These are phyloP conservation scores for Axea sp. DNA, from an alignment of 2,888 invertebrate species.

Conservation along the genomic window DNA sequence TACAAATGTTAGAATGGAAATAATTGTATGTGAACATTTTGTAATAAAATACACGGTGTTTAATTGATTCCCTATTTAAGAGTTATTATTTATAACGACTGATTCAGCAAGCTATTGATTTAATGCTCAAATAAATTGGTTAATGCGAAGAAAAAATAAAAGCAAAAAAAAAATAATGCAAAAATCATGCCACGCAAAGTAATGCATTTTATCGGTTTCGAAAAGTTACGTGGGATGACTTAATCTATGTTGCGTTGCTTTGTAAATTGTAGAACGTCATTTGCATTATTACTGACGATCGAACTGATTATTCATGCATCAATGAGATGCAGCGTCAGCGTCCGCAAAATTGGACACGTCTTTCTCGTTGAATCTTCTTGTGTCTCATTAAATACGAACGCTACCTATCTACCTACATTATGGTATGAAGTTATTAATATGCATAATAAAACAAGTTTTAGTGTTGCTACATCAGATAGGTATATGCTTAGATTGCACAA, in stretches of 20 bases:
- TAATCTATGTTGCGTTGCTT: constrained; percentile 13
- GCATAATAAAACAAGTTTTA: constrained; percentile 23
- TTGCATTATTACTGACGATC: constrained; percentile 50
- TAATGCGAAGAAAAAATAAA: too few relatives aligned
- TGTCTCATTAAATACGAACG: constrained; percentile 38
- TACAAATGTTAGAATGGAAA: too few relatives aligned
- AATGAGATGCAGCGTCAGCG: constrained; percentile 42
- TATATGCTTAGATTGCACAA: background rate
- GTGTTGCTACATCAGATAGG: constrained; percentile 2
- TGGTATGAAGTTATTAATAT: constrained; percentile 42
- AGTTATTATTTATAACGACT: too few relatives aligned
- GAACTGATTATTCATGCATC: constrained; percentile 54
- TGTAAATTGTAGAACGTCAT: constrained; percentile 45
- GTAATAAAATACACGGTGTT: too few relatives aligned
- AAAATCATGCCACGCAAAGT: too few relatives aligned
- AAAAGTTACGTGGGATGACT: constrained; percentile 18
- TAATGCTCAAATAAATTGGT: too few relatives aligned
- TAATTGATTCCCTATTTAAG: too few relatives aligned
- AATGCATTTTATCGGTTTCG: constrained; percentile 11
- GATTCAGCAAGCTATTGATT: too few relatives aligned
- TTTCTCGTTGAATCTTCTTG: constrained; percentile 50
- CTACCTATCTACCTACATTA: constrained; percentile 31
- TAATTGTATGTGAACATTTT: too few relatives aligned
- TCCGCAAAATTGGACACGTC: constrained; percentile 48
- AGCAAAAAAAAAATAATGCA: too few relatives aligned